Evolutionary conservation across 2,888 invertebrate species (phyloP), one percentile per base, ranked within the genome.

Genomic region (Nomada ferruginata): DNA sequence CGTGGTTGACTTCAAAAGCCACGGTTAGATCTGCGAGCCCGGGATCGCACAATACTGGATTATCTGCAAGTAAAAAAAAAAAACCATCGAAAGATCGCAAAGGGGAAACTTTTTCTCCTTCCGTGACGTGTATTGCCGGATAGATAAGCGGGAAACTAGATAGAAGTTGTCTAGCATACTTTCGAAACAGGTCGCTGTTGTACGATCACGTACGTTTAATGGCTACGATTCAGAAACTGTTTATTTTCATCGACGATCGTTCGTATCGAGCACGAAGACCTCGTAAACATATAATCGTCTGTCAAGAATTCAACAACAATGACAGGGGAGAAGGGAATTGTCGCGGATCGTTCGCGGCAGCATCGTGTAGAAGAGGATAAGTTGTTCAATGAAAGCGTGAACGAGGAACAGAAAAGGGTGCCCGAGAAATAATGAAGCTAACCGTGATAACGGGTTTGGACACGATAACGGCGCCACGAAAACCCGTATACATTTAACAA

Each of bases 1-100:
- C 96, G 90, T 97, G 96, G 91, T 96, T 95, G 50, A 95, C 96
- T 91, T 96, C 96, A 94, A 97, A 95, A 75, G 96, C 95, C 0
- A 96, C 95, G 85, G 96, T 95, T 85, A 97, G 94, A 93, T 97
- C 97, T 85, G 96, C 96, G 76, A 97, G 94, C 13, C 95, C 95
- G 74, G 96, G 96, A 92, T 97, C 96, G 92, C 97, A 97, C 85
- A 97, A 94, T 77, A 97, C 96, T 68, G 97, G 97, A 94, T 97
- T 97, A 92, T 97, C 97, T 97, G 95, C 0, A 95, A 95, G 36
- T 44, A 75, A 77, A 36, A 61, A 69, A 52, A 23, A 70, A 66
- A 23, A 63, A 47, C 57, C 60, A 69, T 79, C 66, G 76, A 50
- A 52, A 60, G 29, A 70, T 75, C 42, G 59, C 52, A 70, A 64